A percentile compares a stretch with the other conserved stretches of the same genome.
Evolutionary conservation across 2,888 invertebrate genomes (phyloP).

Genomic region (Neoscelio sp.): DNA sequence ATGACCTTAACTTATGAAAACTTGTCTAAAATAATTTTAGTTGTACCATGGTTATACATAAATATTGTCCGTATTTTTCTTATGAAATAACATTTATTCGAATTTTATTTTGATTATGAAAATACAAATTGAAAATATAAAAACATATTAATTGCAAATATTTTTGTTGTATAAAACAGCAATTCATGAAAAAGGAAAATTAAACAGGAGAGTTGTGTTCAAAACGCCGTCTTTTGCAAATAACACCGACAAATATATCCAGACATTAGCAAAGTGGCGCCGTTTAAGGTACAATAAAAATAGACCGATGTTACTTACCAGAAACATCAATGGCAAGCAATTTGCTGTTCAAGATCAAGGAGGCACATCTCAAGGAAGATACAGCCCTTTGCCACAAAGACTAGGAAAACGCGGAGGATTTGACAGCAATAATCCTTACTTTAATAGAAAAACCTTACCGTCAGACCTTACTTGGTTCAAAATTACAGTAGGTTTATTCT

Average conservation of each 20-base stretch:
- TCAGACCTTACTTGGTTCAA: slow-evolving; percentile 87
- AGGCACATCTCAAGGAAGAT: slow-evolving; percentile 73
- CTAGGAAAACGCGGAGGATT: slow-evolving; percentile 50
- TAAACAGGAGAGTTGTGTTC: slow-evolving; percentile 76
- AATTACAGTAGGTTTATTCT: slow-evolving; percentile 84
- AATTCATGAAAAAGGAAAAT: slow-evolving; percentile 24
- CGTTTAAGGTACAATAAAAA: slow-evolving; percentile 76
- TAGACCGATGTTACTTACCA: slow-evolving; percentile 73
- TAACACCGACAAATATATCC: slow-evolving; percentile 58
- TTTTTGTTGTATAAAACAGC: too few species aligned
- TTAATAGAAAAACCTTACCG: slow-evolving; percentile 43
- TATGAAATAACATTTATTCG: too few species aligned
- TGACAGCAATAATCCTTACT: slow-evolving; percentile 18
- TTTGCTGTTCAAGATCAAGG: slow-evolving; percentile 70
- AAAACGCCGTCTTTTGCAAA: slow-evolving; percentile 71
- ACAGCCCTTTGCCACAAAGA: slow-evolving; percentile 75
- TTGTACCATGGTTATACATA: too few species aligned
- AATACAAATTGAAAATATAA: too few species aligned
- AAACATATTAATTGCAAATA: too few species aligned
- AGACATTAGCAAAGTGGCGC: slow-evolving; percentile 62
- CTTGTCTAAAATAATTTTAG: too few species aligned
- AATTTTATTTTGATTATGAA: too few species aligned
- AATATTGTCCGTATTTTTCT: too few species aligned
- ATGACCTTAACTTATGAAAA: too few species aligned
- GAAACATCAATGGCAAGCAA: slow-evolving; percentile 74